Evolutionary conservation across 2,888 invertebrate species (phyloP).

Genomic region (Dendrolimus houi): DNA sequence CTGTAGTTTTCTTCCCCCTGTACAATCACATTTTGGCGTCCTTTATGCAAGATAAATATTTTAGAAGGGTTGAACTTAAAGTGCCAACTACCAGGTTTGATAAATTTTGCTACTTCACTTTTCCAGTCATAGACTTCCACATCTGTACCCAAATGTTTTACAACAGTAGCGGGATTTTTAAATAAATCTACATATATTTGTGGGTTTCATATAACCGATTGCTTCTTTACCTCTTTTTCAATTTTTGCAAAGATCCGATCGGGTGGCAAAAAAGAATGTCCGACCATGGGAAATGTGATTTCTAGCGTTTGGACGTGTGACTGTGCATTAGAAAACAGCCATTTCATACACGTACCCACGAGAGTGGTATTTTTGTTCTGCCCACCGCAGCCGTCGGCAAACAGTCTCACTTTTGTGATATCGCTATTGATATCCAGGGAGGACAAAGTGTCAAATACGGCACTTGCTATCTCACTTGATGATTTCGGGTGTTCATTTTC

Average conservation of each 20-base stretch:
- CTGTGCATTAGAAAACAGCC: slow-evolving; percentile 12
- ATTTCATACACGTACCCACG: slow-evolving; percentile 15
- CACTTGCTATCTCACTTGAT: too few species aligned
- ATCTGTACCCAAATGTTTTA: slow-evolving; percentile 9
- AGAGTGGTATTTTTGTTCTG: slow-evolving; percentile 18
- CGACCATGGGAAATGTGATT: slow-evolving; percentile 14
- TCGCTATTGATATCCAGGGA: too few species aligned
- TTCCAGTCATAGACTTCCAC: slow-evolving; percentile 14
- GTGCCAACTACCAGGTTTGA: slow-evolving; percentile 14
- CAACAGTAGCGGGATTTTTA: slow-evolving; percentile 10
- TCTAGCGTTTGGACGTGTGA: slow-evolving; percentile 4
- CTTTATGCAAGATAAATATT: slow-evolving; percentile 12
- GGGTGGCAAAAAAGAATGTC: slow-evolving; percentile 8
- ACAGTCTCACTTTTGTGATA: too few species aligned
- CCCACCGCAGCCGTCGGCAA: too few species aligned
- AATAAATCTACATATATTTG: slow-evolving; percentile 15
- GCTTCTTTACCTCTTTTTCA: slow-evolving; percentile 13
- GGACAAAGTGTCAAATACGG: too few species aligned
- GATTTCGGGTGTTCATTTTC: too few species aligned
- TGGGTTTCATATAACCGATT: slow-evolving; percentile 16
- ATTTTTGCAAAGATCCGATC: slow-evolving; percentile 11
- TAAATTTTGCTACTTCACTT: slow-evolving; percentile 10
- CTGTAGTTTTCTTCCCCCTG: not conserved
- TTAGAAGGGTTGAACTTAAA: slow-evolving; percentile 14
- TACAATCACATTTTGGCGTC: slow-evolving; percentile 13